A percentile compares a stretch with the other conserved stretches of the same genome.
Evolutionary conservation across 2,888 invertebrate species (phyloP).

Genomic region (Flabesymbios commensalis): DNA sequence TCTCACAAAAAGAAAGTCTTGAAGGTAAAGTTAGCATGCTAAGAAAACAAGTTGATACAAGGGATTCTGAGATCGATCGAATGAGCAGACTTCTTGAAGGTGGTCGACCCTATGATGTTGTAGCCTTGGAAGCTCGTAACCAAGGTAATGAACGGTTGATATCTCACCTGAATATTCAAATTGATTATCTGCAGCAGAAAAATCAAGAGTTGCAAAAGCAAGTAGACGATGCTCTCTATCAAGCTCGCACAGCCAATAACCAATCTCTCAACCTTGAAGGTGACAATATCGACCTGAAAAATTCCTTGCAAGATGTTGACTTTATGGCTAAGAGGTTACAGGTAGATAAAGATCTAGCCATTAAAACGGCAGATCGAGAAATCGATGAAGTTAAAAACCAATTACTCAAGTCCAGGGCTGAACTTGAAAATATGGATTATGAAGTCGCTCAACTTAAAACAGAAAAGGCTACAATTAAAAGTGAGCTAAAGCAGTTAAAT

Average conservation of each 20-base stretch:
- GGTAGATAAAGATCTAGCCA: slow-evolving; percentile 51
- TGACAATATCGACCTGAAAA: slow-evolving; percentile 44
- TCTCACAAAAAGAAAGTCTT: slow-evolving; percentile 48
- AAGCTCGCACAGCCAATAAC: slow-evolving; percentile 34
- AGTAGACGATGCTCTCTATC: slow-evolving; percentile 38
- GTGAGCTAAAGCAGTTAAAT: slow-evolving; percentile 42
- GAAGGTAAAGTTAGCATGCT: slow-evolving; percentile 55
- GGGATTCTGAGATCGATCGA: slow-evolving; percentile 61
- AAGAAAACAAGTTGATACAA: slow-evolving; percentile 57
- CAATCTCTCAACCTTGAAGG: slow-evolving; percentile 38
- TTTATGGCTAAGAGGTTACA: slow-evolving; percentile 50
- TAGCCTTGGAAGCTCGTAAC: slow-evolving; percentile 59
- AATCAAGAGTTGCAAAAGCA: slow-evolving; percentile 55
- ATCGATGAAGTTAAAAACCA: slow-evolving; percentile 55
- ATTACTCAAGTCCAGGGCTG: slow-evolving; percentile 53
- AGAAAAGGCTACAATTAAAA: slow-evolving; percentile 38
- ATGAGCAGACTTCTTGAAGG: slow-evolving; percentile 58
- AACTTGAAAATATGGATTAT: slow-evolving; percentile 54
- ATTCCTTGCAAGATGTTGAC: slow-evolving; percentile 52
- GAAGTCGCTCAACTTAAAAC: slow-evolving; percentile 47
- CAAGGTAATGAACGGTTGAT: slow-evolving; percentile 59
- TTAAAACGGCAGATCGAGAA: slow-evolving; percentile 53
- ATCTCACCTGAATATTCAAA: slow-evolving; percentile 58
- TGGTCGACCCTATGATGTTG: slow-evolving; percentile 59
- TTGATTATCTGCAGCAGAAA: slow-evolving; percentile 59